phyloP scores from a whole-genome alignment of 2,113 vertebrate genomes.

The Thunnus thynnus region DNA sequence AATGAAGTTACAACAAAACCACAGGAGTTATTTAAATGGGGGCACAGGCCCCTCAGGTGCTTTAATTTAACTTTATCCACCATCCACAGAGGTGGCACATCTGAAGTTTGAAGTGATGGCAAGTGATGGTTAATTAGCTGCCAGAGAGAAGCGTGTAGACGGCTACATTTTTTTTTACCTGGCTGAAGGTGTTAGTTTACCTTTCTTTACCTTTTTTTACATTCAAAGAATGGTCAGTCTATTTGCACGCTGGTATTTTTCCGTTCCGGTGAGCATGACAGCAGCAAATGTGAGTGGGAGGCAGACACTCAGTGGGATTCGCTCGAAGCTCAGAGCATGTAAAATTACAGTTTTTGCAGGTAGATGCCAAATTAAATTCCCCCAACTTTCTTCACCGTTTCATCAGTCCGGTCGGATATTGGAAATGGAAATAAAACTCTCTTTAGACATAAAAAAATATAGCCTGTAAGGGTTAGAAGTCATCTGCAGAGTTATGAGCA shows the following conservation, averaged over 20 bases:
- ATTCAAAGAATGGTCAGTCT: not conserved
- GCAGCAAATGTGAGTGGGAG: not conserved
- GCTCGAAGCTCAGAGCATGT: not conserved
- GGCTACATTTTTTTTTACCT: not conserved
- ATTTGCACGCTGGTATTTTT: not conserved
- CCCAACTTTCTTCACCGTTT: not conserved
- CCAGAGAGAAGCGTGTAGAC: not conserved
- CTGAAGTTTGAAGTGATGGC: slow-evolving; percentile 19
- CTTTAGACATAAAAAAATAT: too few relatives aligned
- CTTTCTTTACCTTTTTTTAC: not conserved
- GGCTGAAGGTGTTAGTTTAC: not conserved
- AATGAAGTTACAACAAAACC: slow-evolving; percentile 30
- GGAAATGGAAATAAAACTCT: not conserved
- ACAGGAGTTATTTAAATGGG: slow-evolving; percentile 33
- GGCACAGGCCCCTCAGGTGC: slow-evolving; percentile 5
- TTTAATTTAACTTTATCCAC: not conserved
- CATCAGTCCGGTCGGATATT: not conserved
- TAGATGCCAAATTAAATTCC: not conserved
- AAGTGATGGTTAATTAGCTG: slow-evolving; percentile 30
- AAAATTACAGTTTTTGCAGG: not conserved
- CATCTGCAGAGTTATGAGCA: not conserved
- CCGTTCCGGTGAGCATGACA: not conserved
- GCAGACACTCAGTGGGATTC: not conserved
- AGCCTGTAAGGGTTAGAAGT: not conserved
- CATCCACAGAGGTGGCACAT: not conserved